Conservation (phyloP, 2,888 invertebrate genomes). For the Euplexia lucipara region DNA sequence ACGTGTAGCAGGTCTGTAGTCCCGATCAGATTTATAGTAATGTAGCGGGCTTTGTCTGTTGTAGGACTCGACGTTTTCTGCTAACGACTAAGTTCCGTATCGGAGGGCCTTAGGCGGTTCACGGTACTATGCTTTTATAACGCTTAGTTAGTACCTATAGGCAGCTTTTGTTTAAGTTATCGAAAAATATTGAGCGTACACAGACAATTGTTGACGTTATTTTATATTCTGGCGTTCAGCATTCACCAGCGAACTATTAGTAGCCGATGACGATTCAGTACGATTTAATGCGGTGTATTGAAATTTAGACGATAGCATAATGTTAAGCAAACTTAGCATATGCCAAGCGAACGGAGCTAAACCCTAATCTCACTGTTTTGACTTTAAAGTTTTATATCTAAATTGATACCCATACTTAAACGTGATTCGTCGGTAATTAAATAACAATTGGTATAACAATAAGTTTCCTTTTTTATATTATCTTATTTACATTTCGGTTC, state of each 20-base stretch:
- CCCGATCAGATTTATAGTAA: constrained; percentile 17
- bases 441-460: not conserved
- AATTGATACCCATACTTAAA: no score
- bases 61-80: constrained; percentile 59
- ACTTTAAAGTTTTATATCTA: no score
- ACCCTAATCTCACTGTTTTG: not conserved
- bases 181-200: not conserved
- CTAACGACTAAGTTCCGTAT: constrained; percentile 76
- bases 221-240: not conserved
- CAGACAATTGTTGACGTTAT: not conserved
- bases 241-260: not conserved
- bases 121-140: constrained; percentile 41
- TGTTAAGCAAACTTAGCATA: not conserved
- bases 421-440: not conserved
- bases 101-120: constrained; percentile 70
- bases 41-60: constrained; percentile 42
- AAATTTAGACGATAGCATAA: not conserved
- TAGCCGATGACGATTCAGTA: not conserved
- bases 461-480: constrained; percentile 4
- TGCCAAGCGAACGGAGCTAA: not conserved
- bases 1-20: not conserved
- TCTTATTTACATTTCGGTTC: constrained; percentile 2
- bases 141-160: constrained; percentile 4
- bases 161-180: constrained; percentile 10
- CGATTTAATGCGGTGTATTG: not conserved